Evolutionary conservation across 1,140 invertebrate species (phyloP), one percentile per base, ranked within the genome.

Genomic region (Saccostrea glomerata): DNA sequence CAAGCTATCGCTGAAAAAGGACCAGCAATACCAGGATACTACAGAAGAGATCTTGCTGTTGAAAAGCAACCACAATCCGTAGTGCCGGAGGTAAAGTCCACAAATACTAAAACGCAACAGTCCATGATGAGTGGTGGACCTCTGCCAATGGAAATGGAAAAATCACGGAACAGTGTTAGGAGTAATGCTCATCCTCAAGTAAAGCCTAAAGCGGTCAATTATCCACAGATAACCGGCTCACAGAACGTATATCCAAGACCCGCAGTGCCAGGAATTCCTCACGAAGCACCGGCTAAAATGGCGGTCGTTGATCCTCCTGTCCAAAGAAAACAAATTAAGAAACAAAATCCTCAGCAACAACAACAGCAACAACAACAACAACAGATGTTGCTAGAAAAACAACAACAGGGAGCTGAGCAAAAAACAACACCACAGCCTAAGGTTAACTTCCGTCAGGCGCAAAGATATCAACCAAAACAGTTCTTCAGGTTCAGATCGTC

Each of bases 51-150:
- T 0, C 23, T 25, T 36, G 70, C 15, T 30, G 70, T 77, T 13
- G 70, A 77, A 25, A 77, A 77, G 25, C 70, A 77, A 36, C 25
- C 70, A 5, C 70, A 77, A 12, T 77, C 70, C 25, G 70, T 77
- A 11, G 70, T 77, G 5, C 70, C 70, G 66, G 23, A 13, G 13
- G 30, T 77, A 3, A 25, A 77, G 70, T 13, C 70, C 30, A 15
- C 7, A 9, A 30, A 36, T 20, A 17, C 17, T 20, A 63, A n/a
- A 20, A 17, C 58, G 25, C 70, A 77, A 30, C 70, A 77, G 30
- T 77, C 70, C 25, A 11, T 36, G 25, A 30, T 17, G 70, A 25
- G 30, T 30, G 70, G 30, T 30, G 70, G 70, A 36, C 70, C 70
- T 15, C 7, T 77, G 70, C 70, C 70, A 13, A 77, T 25, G 25